A percentile compares a stretch with the other conserved stretches of the same genome.
phyloP scores from a whole-genome alignment of 2,888 invertebrate genomes.

The Ditylenchus weischeri region DNA sequence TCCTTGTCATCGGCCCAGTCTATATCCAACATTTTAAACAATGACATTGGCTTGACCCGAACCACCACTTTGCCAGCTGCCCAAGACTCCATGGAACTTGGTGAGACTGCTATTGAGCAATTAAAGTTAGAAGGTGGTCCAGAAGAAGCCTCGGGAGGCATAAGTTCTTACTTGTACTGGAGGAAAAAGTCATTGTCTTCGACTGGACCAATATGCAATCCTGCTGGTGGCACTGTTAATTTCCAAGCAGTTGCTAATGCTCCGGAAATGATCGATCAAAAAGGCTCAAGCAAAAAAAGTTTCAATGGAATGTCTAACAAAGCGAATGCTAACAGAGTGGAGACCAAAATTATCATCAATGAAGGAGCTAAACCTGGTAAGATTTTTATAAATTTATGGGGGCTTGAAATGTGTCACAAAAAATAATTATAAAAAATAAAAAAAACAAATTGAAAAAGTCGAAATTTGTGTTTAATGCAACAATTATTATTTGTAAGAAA shows the following conservation, averaged over 20 bases:
- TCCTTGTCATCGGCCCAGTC: slow-evolving; percentile 1
- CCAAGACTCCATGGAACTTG: too few species aligned
- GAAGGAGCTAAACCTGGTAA: slow-evolving; percentile 5
- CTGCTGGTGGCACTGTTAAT: neutral
- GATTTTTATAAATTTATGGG: neutral
- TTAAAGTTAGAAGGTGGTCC: too few species aligned
- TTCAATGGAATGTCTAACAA: neutral
- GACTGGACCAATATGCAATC: neutral
- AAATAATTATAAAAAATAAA: too few species aligned
- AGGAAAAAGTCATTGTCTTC: slow-evolving; percentile 3
- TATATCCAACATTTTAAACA: neutral
- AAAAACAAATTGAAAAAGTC: too few species aligned
- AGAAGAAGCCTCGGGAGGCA: too few species aligned
- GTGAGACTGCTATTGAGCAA: too few species aligned
- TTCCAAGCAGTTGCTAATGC: neutral
- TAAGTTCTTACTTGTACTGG: neutral
- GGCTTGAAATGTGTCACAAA: too few species aligned
- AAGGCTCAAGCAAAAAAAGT: neutral
- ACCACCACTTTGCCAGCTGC: neutral
- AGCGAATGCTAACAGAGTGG: neutral
- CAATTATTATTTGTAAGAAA: too few species aligned
- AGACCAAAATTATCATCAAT: slow-evolving; percentile 2
- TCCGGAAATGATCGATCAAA: neutral
- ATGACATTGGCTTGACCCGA: neutral
- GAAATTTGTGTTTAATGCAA: too few species aligned